Base-by-base conservation (phyloP, 2,888 invertebrate species). In the Trachelus tabidus region DNA sequence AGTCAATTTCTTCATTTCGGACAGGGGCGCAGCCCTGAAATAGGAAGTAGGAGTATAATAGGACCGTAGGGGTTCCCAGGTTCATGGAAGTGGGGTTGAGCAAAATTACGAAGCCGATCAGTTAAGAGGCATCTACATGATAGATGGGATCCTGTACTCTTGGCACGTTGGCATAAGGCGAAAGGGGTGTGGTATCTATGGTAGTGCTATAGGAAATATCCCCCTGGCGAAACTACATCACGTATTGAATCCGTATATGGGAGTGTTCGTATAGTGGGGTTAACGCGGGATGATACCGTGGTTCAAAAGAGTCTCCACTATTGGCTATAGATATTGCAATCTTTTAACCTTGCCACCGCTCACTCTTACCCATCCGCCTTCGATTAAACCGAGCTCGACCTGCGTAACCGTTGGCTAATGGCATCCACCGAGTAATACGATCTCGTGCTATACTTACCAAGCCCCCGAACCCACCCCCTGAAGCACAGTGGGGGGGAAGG, bases 101-200 rank as follows among this genome's bases (percentile, higher is more conserved):
- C 31, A 31, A 34, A 71, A 71, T 71, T 71, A 71, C 71, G 71
- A 71, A 71, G 82, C 80, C 85, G 87, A 86, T 86, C 82, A 84
- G 84, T 84, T 85, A 87, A 88, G 86, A 87, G 86, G 84, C 81
- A 35, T 35, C 12, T 79, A 81, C 81, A 79, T 85, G 86, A 86
- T 85, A 83, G 86, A 85, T 85, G 84, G 84, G 56, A 56, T 23
- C 78, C 78, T 75, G 77, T 35, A 79, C 81, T 81, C 78, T 81
- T 83, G 79, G 79, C 76, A 76, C 80, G 83, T 82, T 81, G 80
- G 68, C 56, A 56, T 23, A 23, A 56, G 56, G 56, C 23, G 56
- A 56, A 56, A 23, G 56, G 56, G 56, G 56, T 56, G 56, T 23
- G 56, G 56, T 56, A 1, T 56, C 56, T 6, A 56, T 56, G 23